Evolutionary conservation across 37 sponge, comb jelly and placozoan genomes (phyloP).

Genomic region (Beroe ovata): DNA sequence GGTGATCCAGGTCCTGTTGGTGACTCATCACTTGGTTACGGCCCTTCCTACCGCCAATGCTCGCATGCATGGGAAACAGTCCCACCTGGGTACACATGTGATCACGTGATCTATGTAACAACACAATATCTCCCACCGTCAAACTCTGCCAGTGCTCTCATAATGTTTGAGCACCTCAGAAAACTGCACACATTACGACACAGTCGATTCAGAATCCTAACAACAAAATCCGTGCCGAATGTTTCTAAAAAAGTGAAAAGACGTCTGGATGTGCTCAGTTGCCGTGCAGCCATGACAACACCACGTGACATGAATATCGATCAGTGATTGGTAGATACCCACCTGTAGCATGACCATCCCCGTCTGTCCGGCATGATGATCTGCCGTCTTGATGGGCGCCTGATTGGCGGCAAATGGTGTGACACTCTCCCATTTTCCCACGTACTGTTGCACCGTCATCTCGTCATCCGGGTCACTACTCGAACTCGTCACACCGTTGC

Average conservation of each 20-base stretch:
- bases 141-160: too few relatives aligned
- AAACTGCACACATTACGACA: too few relatives aligned
- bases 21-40: conserved; percentile 63
- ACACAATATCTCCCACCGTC: too few relatives aligned
- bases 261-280: too few relatives aligned
- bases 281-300: too few relatives aligned
- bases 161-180: too few relatives aligned
- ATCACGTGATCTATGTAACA: too few relatives aligned
- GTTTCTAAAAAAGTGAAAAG: too few relatives aligned
- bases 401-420: conserved; percentile 43
- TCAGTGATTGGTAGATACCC: too few relatives aligned
- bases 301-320: too few relatives aligned
- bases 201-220: too few relatives aligned
- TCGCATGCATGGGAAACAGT: conserved; percentile 59
- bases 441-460: conserved; percentile 63
- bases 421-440: conserved; percentile 50
- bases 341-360: conserved; percentile 57
- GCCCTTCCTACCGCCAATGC: conserved; percentile 45
- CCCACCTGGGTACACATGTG: conserved; percentile 33
- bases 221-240: too few relatives aligned
- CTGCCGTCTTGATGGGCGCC: background rate
- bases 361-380: conserved; percentile 21
- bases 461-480: conserved; percentile 38
- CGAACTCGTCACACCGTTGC: conserved; percentile 9
- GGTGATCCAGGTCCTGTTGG: conserved; percentile 53